Percentiles rank a stretch among this genome's conserved stretches.
Evolutionary conservation across 30 jellyfish, hydroid and myxozoan species (phyloP).

Genomic region (Sanderia malayensis): DNA sequence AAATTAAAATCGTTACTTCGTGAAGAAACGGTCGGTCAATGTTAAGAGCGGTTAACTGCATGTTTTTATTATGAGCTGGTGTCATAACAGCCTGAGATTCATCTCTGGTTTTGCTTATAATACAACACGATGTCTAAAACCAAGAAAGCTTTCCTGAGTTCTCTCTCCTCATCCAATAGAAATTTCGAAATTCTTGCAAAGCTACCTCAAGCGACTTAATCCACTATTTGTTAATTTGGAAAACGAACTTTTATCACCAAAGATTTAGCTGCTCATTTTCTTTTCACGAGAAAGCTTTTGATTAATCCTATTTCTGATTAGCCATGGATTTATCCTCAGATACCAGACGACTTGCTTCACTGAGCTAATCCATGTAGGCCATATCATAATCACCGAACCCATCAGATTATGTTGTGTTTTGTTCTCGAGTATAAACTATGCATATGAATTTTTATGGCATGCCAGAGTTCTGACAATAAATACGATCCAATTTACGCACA

Average conservation of each 20-base stretch:
- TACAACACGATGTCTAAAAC: too few species aligned
- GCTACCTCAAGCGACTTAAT: slow-evolving; percentile 24
- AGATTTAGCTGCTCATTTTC: neutral
- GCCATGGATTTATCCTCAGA: neutral
- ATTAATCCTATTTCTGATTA: slow-evolving; percentile 4
- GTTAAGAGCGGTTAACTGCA: too few species aligned
- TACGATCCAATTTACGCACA: too few species aligned
- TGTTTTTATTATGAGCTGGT: too few species aligned
- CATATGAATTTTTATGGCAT: too few species aligned
- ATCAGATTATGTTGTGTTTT: too few species aligned
- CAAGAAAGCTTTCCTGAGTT: neutral
- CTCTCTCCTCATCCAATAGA: neutral
- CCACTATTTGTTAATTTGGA: slow-evolving; percentile 46
- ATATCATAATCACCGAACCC: neutral
- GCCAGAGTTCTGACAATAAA: too few species aligned
- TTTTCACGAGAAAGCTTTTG: neutral
- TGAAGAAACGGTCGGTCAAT: too few species aligned
- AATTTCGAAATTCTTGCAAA: neutral
- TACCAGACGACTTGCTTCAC: neutral
- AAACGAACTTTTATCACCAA: slow-evolving; percentile 24
- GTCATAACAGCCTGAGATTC: too few species aligned
- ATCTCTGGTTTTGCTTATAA: too few species aligned
- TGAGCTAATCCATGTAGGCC: neutral
- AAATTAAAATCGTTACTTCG: too few species aligned
- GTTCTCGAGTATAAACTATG: too few species aligned